Evolutionary conservation across 2,888 invertebrate species (phyloP).

Genomic region (Cheilosia vulpina): DNA sequence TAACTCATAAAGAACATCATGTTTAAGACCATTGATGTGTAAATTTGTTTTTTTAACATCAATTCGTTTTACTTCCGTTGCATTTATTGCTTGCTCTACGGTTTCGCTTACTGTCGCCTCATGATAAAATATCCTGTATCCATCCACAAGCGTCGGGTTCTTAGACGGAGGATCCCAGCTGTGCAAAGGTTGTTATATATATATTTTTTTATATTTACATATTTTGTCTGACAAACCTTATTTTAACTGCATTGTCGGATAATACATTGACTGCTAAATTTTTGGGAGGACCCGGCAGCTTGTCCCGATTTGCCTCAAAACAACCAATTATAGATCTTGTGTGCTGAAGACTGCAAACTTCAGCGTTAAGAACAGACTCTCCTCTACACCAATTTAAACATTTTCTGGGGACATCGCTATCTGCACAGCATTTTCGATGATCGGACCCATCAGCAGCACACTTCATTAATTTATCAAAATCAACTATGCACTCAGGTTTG

Average conservation of each 20-base stretch:
- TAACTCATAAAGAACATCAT: slow-evolving; percentile 90
- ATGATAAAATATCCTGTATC: slow-evolving; percentile 93
- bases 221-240: slow-evolving; percentile 81
- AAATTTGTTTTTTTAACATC: slow-evolving; percentile 90
- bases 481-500: slow-evolving; percentile 91
- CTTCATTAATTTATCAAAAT: slow-evolving; percentile 93
- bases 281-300: slow-evolving; percentile 91
- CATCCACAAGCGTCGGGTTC: slow-evolving; percentile 92
- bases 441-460: slow-evolving; percentile 93
- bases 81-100: slow-evolving; percentile 77
- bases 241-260: slow-evolving; percentile 86
- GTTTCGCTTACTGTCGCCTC: slow-evolving; percentile 84
- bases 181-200: slow-evolving; percentile 32
- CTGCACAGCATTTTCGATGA: slow-evolving; percentile 92
- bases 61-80: slow-evolving; percentile 86
- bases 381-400: slow-evolving; percentile 94
- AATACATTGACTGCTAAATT: slow-evolving; percentile 86
- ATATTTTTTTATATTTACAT: not conserved
- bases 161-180: slow-evolving; percentile 92
- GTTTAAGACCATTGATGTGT: slow-evolving; percentile 88
- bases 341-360: slow-evolving; percentile 89
- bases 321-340: slow-evolving; percentile 91
- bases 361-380: slow-evolving; percentile 87
- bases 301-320: slow-evolving; percentile 91
- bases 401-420: slow-evolving; percentile 90